Percentiles rank a stretch among this genome's conserved stretches.
These are phyloP conservation scores for Daphoenositta chrysoptera DNA, from an alignment of 2,113 vertebrate species.

Conservation along the genomic window DNA sequence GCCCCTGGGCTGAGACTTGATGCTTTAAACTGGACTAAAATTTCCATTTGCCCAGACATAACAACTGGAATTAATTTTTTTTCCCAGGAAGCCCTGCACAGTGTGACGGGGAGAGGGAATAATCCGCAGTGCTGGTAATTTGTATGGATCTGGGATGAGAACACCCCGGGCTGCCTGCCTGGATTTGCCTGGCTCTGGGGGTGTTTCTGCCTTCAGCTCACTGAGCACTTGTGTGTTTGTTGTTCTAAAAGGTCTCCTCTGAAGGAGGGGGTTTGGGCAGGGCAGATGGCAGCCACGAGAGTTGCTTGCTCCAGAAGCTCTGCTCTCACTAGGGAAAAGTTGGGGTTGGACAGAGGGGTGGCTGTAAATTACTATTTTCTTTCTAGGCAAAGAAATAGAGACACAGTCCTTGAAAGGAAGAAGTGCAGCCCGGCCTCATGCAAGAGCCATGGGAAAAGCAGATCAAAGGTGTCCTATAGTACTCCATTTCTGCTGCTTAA, in stretches of 20 bases:
- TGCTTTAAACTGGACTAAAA: not conserved
- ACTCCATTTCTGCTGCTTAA: not conserved
- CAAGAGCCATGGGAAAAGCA: fast-evolving
- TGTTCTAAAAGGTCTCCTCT: not conserved
- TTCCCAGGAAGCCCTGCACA: fast-evolving
- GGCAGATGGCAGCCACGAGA: not conserved
- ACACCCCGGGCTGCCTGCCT: slow-evolving; percentile 12
- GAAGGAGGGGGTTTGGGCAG: not conserved
- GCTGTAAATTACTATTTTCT: not conserved
- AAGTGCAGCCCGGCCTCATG: not conserved
- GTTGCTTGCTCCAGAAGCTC: not conserved
- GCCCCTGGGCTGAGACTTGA: not conserved
- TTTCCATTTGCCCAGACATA: not conserved
- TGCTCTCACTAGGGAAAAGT: not conserved
- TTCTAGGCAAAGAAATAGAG: not conserved
- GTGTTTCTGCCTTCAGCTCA: not conserved
- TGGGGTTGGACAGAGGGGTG: not conserved
- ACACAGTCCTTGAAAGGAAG: not conserved
- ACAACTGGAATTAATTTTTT: not conserved
- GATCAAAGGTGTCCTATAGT: not conserved
- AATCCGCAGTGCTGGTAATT: not conserved
- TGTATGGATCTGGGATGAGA: slow-evolving; percentile 36
- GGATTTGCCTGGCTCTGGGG: not conserved
- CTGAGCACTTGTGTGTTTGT: not conserved
- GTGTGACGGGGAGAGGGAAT: not conserved